Conservation (phyloP, 2,888 invertebrate genomes). For the Miltochrista miniata region DNA sequence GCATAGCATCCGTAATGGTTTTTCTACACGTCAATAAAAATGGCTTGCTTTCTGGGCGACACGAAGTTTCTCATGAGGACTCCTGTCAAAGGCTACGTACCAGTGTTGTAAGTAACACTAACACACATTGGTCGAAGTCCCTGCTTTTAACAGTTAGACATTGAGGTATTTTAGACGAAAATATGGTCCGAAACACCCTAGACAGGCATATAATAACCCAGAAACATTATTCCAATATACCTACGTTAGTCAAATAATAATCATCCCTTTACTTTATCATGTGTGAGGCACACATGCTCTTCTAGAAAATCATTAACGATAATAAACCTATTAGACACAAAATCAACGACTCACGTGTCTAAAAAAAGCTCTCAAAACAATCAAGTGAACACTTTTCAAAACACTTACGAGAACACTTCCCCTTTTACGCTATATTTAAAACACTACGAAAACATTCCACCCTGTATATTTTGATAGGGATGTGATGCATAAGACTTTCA, state of each 20-base stretch:
- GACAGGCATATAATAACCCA: background rate
- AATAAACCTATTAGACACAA: slow-evolving; percentile 29
- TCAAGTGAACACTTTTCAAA: slow-evolving; percentile 41
- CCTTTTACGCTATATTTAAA: slow-evolving; percentile 63
- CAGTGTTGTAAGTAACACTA: too few relatives aligned
- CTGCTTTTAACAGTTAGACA: too few relatives aligned
- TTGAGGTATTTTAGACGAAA: too few relatives aligned
- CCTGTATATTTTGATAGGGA: slow-evolving; percentile 38
- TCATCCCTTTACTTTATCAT: too few relatives aligned
- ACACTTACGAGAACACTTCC: slow-evolving; percentile 58
- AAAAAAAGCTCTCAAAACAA: slow-evolving; percentile 45
- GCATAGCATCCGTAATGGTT: too few relatives aligned
- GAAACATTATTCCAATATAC: background rate
- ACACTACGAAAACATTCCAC: slow-evolving; percentile 62
- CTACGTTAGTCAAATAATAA: too few relatives aligned
- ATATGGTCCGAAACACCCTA: too few relatives aligned
- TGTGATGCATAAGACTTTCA: background rate
- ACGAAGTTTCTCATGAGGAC: too few relatives aligned
- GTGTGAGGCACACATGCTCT: slow-evolving; percentile 3
- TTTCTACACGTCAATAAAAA: too few relatives aligned
- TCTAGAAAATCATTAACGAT: slow-evolving; percentile 38
- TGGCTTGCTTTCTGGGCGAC: too few relatives aligned
- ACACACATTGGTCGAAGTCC: too few relatives aligned
- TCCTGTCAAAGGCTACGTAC: too few relatives aligned
- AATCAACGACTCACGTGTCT: slow-evolving; percentile 18